Conservation (phyloP, 2,113 vertebrate genomes). For the Brachypodius melanocephalos region DNA sequence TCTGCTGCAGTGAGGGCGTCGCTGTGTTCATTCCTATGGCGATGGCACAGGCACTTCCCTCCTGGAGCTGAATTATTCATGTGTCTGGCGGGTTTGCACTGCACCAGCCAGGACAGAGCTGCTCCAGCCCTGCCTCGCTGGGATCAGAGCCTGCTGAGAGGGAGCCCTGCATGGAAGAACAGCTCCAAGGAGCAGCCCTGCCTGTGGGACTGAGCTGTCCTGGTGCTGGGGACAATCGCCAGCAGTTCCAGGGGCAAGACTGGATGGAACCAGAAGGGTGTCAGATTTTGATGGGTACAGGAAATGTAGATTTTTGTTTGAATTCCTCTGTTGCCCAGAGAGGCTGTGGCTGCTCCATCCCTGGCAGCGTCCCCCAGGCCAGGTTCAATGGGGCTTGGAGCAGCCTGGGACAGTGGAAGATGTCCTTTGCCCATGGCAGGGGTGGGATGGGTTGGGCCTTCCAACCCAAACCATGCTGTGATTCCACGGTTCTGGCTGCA, state of each 20-base stretch:
- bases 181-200: rapidly evolving
- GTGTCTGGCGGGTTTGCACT: neutral
- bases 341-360: neutral
- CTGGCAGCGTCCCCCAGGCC: neutral
- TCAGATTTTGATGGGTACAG: rapidly evolving
- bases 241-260: neutral
- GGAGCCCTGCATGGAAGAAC: rapidly evolving
- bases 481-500: rapidly evolving
- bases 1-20: neutral
- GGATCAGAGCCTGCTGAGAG: neutral
- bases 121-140: rapidly evolving
- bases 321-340: neutral
- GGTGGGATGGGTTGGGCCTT: neutral
- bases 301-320: neutral
- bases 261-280: neutral
- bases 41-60: neutral
- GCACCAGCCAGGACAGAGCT: neutral
- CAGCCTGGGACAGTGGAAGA: neutral
- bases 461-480: neutral
- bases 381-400: neutral
- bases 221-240: rapidly evolving
- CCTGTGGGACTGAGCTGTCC: neutral
- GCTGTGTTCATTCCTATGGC: neutral
- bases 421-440: neutral
- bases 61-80: neutral